These are phyloP conservation scores for Platycheirus rosarum DNA, from an alignment of 2,888 invertebrate species.

Conservation along the genomic window DNA sequence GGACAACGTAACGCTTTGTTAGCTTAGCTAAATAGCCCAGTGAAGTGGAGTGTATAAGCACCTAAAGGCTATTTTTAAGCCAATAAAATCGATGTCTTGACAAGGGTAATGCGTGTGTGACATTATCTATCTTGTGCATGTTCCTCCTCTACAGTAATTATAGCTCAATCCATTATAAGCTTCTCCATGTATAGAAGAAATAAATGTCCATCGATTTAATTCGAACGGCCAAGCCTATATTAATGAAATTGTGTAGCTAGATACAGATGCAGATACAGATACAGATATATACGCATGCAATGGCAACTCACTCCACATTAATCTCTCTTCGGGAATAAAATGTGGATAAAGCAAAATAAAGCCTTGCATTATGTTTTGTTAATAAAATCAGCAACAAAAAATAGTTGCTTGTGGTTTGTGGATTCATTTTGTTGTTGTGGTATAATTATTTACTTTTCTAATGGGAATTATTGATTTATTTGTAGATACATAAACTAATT, in stretches of 20 bases:
- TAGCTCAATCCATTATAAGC: neutral
- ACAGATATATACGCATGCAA: too few species aligned
- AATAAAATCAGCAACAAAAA: neutral
- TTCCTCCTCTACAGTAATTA: neutral
- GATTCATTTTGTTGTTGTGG: neutral
- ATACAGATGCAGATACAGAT: too few species aligned
- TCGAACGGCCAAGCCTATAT: too few species aligned
- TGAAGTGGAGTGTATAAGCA: neutral
- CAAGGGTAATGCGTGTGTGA: conserved; percentile 31
- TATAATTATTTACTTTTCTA: neutral
- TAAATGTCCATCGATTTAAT: neutral
- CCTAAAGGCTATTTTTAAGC: conserved; percentile 38
- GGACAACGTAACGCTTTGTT: too few species aligned
- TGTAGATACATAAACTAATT: neutral
- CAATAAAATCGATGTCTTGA: conserved; percentile 47
- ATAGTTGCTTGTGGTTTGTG: neutral
- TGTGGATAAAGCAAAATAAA: neutral
- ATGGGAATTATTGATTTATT: conserved; percentile 3
- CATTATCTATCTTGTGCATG: conserved; percentile 37
- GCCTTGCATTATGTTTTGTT: neutral
- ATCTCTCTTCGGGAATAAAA: neutral
- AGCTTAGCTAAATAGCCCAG: neutral
- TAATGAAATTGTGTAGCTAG: too few species aligned
- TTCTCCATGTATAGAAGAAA: neutral
- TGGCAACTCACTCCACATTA: neutral